Percentiles rank a stretch among this genome's conserved stretches.
Evolutionary conservation across 2,113 vertebrate species (phyloP).

Genomic region (Gopherus flavomarginatus): DNA sequence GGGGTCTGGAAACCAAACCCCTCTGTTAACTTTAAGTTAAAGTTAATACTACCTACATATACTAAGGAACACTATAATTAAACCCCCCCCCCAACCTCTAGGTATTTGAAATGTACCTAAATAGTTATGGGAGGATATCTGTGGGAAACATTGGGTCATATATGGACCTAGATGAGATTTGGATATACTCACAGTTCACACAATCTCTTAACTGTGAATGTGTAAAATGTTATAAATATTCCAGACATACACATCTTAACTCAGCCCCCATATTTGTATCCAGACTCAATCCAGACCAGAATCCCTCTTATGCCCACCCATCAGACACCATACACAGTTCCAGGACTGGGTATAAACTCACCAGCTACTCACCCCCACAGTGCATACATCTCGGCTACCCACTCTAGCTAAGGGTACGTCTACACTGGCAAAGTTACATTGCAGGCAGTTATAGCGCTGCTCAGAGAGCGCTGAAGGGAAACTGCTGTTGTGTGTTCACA

Average conservation of each 20-base stretch:
- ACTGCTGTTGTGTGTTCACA: too few relatives aligned
- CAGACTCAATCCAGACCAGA: background rate
- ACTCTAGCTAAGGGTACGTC: too few relatives aligned
- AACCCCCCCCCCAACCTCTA: background rate
- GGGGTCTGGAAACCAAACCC: background rate
- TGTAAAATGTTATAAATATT: background rate
- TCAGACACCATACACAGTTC: background rate
- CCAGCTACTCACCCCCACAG: background rate
- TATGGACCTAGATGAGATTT: background rate
- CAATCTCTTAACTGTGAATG: background rate
- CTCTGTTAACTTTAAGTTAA: background rate
- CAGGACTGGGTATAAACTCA: background rate
- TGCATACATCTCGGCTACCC: accelerated
- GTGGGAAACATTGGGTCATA: background rate
- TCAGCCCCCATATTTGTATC: background rate
- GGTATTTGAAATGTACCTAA: background rate
- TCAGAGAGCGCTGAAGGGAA: too few relatives aligned
- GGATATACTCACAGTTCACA: background rate
- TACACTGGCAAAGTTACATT: too few relatives aligned
- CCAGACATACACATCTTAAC: background rate
- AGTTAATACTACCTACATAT: background rate
- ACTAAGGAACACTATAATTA: background rate
- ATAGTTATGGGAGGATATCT: background rate
- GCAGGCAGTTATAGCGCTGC: too few relatives aligned
- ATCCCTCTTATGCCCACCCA: background rate